A percentile compares a stretch with the other conserved stretches of the same genome.
These are phyloP conservation scores for Neoaliturus tenellus DNA, from an alignment of 2,888 invertebrate species.

Conservation along the genomic window DNA sequence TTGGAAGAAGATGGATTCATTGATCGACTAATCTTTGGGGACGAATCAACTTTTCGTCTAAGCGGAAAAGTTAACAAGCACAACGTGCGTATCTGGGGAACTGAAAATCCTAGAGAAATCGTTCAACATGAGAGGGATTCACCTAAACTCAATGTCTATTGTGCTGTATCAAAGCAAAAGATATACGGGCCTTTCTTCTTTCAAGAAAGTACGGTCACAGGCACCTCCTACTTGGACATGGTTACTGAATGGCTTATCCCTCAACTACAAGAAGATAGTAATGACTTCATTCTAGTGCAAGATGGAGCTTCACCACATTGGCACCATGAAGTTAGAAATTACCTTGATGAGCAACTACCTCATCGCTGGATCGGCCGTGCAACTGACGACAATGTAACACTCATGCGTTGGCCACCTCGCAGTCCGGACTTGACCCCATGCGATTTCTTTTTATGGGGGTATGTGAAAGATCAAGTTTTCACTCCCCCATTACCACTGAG, in stretches of 20 bases:
- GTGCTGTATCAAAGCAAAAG: no score
- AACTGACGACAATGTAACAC: not conserved
- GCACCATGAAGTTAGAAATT: conserved; percentile 34
- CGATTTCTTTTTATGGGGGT: conserved; percentile 39
- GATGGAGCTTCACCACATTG: conserved; percentile 52
- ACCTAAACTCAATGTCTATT: no score
- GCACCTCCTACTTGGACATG: conserved; percentile 42
- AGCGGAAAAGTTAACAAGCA: not conserved
- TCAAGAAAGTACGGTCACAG: conserved; percentile 5
- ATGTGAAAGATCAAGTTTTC: conserved; percentile 44
- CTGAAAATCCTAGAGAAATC: no score
- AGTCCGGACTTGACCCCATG: conserved; percentile 43
- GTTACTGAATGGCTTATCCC: conserved; percentile 49
- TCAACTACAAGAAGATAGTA: conserved; percentile 53
- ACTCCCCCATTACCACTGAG: conserved; percentile 26
- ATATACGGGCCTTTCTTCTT: conserved; percentile 35
- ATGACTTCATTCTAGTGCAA: conserved; percentile 51
- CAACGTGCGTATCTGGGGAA: no score
- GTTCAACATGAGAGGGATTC: no score
- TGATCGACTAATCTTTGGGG: conserved; percentile 26
- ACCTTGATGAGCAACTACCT: conserved; percentile 11
- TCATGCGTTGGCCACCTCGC: conserved; percentile 38
- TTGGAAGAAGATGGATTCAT: conserved; percentile 21
- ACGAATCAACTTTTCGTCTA: conserved; percentile 7
- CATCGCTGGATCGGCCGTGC: conserved; percentile 25